Evolutionary conservation across 2,113 vertebrate species (phyloP).

Genomic region (Meleagris gallopavo): DNA sequence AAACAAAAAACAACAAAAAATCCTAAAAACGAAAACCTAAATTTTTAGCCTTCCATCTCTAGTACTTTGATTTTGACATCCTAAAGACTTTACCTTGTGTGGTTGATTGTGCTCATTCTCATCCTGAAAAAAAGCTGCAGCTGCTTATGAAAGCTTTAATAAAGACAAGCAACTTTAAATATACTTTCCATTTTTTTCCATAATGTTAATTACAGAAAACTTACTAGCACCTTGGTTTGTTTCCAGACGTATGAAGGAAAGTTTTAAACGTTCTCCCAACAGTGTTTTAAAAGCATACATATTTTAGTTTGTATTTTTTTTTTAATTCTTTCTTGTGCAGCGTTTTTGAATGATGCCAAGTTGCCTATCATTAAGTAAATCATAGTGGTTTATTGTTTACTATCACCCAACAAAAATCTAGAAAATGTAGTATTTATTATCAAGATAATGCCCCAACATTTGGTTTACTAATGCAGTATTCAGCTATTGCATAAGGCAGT

Average conservation of each 20-base stretch:
- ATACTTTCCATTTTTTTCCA: background rate
- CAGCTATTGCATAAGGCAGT: background rate
- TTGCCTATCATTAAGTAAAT: background rate
- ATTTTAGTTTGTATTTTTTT: background rate
- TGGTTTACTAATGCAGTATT: background rate
- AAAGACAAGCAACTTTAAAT: background rate
- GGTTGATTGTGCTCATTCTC: background rate
- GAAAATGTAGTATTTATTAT: background rate
- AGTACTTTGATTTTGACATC: background rate
- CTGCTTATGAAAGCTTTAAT: background rate
- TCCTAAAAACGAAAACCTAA: too few species aligned
- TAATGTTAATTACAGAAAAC: background rate
- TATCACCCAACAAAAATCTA: background rate
- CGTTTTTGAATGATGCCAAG: background rate
- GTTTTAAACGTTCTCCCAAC: background rate
- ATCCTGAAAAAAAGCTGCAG: background rate
- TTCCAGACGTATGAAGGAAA: background rate
- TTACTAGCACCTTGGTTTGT: background rate
- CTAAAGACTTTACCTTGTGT: background rate
- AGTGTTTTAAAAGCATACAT: background rate
- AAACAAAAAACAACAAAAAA: too few species aligned
- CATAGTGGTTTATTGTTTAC: background rate
- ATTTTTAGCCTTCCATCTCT: background rate
- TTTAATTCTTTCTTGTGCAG: background rate
- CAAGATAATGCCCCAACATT: background rate